Evolutionary conservation across 2,797 vertebrate species (phyloP).

Genomic region (Gadopsis bispinosus): DNA sequence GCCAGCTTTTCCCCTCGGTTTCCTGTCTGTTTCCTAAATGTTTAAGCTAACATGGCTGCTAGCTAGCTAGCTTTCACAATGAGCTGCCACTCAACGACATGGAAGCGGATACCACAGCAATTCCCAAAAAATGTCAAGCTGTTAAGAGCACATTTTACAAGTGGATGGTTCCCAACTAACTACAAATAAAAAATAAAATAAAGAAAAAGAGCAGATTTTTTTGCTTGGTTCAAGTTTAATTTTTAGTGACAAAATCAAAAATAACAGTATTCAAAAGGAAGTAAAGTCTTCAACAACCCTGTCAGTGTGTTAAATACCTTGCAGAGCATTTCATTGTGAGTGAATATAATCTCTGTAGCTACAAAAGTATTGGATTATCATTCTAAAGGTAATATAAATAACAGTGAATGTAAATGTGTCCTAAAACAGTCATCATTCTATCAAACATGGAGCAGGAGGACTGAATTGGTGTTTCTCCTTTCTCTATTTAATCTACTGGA

Average conservation of each 20-base stretch:
- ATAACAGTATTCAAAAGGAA: conserved; percentile 75
- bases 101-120: neutral
- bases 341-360: conserved; percentile 74
- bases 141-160: conserved; percentile 13
- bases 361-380: conserved; percentile 70
- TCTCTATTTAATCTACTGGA: conserved; percentile 52
- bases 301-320: conserved; percentile 66
- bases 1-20: no score
- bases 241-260: conserved; percentile 80
- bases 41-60: no score
- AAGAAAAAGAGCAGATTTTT: conserved; percentile 55
- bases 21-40: no score
- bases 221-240: conserved; percentile 68
- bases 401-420: conserved; percentile 51
- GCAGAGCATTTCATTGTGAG: conserved; percentile 55
- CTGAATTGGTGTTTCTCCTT: conserved; percentile 30
- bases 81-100: neutral
- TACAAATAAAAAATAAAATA: conserved; percentile 55
- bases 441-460: conserved; percentile 49
- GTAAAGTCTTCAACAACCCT: conserved; percentile 72
- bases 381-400: conserved; percentile 65
- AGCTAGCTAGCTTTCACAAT: neutral
- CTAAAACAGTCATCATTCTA: conserved; percentile 61
- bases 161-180: conserved; percentile 31
- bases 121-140: neutral